A percentile compares a stretch with the other conserved stretches of the same genome.
phyloP scores from a whole-genome alignment of 92 coral and sea anemone species.

The Paramuricea clavata region DNA sequence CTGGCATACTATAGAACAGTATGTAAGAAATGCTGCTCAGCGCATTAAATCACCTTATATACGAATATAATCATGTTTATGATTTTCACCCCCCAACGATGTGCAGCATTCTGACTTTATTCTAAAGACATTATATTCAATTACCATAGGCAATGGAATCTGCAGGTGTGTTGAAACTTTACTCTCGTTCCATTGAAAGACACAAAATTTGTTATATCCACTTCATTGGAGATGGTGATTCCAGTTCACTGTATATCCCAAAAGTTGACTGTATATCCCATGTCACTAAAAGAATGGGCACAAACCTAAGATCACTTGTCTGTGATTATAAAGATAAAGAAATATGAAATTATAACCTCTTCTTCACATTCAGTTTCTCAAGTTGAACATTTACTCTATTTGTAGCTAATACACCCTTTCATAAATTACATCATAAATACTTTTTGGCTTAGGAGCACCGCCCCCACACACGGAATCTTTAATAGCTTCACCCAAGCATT shows the following conservation, averaged over 20 bases:
- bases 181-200: constrained; percentile 52
- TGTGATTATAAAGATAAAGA: constrained; percentile 49
- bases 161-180: constrained; percentile 54
- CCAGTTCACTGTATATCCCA: constrained; percentile 72
- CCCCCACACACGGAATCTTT: neutral
- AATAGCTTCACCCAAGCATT: neutral
- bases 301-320: constrained; percentile 62
- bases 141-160: constrained; percentile 73
- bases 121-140: neutral
- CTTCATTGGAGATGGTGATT: constrained; percentile 66
- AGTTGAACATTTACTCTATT: neutral
- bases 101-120: neutral
- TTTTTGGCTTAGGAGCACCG: neutral
- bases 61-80: neutral
- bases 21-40: neutral
- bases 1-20: no score
- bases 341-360: neutral
- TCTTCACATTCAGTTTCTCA: neutral
- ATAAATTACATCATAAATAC: neutral
- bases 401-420: neutral
- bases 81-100: neutral
- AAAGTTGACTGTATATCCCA: no score
- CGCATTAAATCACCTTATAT: neutral
- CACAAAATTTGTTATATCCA: constrained; percentile 68
- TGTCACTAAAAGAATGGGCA: constrained; percentile 72